Conservation (phyloP, 2,113 vertebrate genomes). For the Corydoras maculifer region DNA sequence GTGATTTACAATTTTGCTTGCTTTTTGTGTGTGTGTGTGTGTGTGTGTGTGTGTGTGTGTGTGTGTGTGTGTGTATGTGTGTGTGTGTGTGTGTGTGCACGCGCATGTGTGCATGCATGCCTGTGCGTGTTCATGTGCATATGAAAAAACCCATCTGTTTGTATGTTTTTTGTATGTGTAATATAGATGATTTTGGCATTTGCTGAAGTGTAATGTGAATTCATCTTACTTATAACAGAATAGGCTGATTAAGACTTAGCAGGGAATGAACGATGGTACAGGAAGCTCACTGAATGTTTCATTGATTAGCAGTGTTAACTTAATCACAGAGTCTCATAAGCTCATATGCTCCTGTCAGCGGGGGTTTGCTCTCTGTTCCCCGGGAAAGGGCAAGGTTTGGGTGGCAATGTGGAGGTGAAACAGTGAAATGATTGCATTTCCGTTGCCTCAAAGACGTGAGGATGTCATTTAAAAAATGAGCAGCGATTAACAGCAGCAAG, state of each 20-base stretch:
- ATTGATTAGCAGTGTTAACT: conserved; percentile 74
- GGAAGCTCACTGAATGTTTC: conserved; percentile 72
- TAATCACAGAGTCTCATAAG: conserved; percentile 66
- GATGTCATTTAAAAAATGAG: conserved; percentile 42
- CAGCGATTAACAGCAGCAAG: conserved; percentile 33
- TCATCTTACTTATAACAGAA: conserved; percentile 67
- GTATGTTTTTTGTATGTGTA: conserved; percentile 37
- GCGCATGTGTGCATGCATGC: too few species aligned
- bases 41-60: conserved; percentile 25
- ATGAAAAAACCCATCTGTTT: conserved; percentile 14
- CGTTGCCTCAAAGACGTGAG: conserved; percentile 44
- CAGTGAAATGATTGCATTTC: conserved; percentile 48
- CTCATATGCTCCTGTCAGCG: conserved; percentile 61
- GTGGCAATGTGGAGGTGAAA: conserved; percentile 44
- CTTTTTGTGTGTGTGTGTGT: conserved; percentile 33
- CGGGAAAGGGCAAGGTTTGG: conserved; percentile 43
- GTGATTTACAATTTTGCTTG: neutral
- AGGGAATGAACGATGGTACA: conserved; percentile 61
- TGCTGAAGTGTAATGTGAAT: conserved; percentile 64
- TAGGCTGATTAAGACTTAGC: conserved; percentile 66
- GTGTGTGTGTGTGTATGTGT: conserved; percentile 25
- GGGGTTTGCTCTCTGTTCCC: conserved; percentile 59
- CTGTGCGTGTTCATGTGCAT: conserved; percentile 8
- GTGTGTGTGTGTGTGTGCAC: too few species aligned
- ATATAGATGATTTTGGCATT: conserved; percentile 36